These are phyloP conservation scores for Nibea albiflora DNA, from an alignment of 2,113 vertebrate genomes.

Conservation along the genomic window DNA sequence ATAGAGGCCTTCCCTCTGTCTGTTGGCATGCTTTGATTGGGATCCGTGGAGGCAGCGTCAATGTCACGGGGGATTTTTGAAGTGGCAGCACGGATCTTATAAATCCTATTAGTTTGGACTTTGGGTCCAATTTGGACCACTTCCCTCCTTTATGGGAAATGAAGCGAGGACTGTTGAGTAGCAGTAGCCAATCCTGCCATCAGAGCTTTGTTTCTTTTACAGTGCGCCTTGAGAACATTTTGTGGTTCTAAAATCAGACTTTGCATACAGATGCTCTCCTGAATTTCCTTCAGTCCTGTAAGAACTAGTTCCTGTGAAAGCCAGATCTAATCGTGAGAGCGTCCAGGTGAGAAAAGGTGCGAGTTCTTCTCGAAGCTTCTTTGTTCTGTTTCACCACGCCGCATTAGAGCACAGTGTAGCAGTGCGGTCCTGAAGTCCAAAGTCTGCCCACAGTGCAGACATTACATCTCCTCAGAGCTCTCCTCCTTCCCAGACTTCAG, in stretches of 20 bases:
- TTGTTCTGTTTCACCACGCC: neutral
- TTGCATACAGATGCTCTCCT: neutral
- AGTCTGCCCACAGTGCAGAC: conserved; percentile 29
- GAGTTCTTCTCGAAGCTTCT: neutral
- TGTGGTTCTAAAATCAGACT: neutral
- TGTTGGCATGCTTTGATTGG: conserved; percentile 53
- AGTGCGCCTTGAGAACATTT: rapidly evolving
- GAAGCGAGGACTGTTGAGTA: conserved; percentile 3
- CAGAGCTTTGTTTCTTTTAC: conserved; percentile 17
- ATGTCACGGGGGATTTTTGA: conserved; percentile 31
- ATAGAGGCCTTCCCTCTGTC: neutral
- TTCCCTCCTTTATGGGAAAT: conserved; percentile 2
- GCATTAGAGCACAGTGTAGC: neutral
- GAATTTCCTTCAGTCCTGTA: neutral
- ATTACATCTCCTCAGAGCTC: conserved; percentile 40
- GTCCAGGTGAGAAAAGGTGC: neutral
- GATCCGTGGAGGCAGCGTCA: conserved; percentile 27
- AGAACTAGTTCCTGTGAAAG: neutral
- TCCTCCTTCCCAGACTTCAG: conserved; percentile 34
- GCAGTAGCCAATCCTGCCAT: neutral
- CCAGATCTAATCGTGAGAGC: too few species aligned
- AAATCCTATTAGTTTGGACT: conserved; percentile 52
- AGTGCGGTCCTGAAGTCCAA: neutral
- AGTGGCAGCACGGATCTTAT: conserved; percentile 51
- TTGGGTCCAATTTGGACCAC: conserved; percentile 22